Base-by-base conservation (phyloP, 1,140 invertebrate genomes). In the Halictus rubicundus region DNA sequence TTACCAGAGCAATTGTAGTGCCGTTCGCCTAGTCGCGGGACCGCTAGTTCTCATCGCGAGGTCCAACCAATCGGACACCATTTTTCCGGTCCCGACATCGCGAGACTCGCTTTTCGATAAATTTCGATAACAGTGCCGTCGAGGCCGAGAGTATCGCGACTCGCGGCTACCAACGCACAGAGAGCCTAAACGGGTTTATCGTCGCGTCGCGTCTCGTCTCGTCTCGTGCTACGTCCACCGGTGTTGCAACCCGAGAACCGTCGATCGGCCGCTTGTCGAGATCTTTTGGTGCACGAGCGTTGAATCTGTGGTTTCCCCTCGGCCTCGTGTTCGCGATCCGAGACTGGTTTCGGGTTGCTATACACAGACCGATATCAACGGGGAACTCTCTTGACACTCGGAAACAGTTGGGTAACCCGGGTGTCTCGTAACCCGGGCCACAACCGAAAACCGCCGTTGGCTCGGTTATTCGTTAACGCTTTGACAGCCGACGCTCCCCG, bases 21-120 rank as follows among this genome's bases (percentile, higher is more conserved):
- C 46, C 77, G 73, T 80, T 46, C 25, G 68, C 54, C 65, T 83
- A 81, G 83, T 86, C 84, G 82, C 52, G 83, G 12, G 42, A 12
- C 42, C 42, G 42, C 69, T 85, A 78, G 84, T 82, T 86, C 84
- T 66, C 59, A 49, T 59, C 78, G 61, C 69, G 78, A 64, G 71
- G 68, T 63, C 71, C 66, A 59, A 65, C 59, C 71, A 64, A 66
- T 49, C 72, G 83, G 73, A 69, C 54, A 65, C 68, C 60, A 68
- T 65, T 23, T 78, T 76, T 68, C 39, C 52, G 25, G 72, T 16
- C 12, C 5, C 32, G 32, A 32, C 32, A 5, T 32, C 73, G 54
- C 63, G 69, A 46, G n/a, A 9, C 12, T 68, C 46, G 37, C 59
- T 49, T n/a, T 54, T 68, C 61, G 63, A 32, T 3, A 32, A 32